Evolutionary conservation across 1,140 invertebrate species (phyloP).

Genomic region (Cotesia glomerata): DNA sequence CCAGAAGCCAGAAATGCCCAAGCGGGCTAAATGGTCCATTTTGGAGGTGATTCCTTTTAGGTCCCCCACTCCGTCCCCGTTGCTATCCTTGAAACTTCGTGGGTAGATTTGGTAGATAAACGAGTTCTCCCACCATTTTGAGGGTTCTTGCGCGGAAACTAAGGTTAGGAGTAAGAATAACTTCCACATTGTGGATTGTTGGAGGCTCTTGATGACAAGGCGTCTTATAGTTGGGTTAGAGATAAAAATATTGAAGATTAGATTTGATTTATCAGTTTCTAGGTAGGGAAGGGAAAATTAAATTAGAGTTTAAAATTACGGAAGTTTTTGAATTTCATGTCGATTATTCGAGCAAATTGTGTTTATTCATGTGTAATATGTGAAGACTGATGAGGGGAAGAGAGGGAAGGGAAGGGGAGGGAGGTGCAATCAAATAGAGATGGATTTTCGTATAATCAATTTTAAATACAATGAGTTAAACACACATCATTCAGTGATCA

Average conservation of each 20-base stretch:
- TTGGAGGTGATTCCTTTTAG: slow-evolving; percentile 60
- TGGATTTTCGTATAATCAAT: too few relatives aligned
- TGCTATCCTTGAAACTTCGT: slow-evolving; percentile 72
- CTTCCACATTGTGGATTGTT: too few relatives aligned
- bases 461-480: too few relatives aligned
- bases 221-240: too few relatives aligned
- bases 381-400: too few relatives aligned
- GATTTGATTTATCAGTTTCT: too few relatives aligned
- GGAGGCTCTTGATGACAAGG: too few relatives aligned
- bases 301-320: not conserved
- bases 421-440: too few relatives aligned
- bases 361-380: not conserved
- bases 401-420: too few relatives aligned
- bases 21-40: slow-evolving; percentile 44
- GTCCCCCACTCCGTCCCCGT: slow-evolving; percentile 80
- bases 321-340: not conserved
- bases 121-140: slow-evolving; percentile 76
- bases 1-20: slow-evolving; percentile 63
- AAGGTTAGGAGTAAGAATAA: not conserved
- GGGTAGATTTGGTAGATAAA: slow-evolving; percentile 82
- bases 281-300: not conserved
- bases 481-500: too few relatives aligned
- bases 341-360: not conserved
- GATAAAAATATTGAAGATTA: too few relatives aligned
- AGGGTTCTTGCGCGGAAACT: not conserved